A percentile compares a stretch with the other conserved stretches of the same genome.
Conservation (phyloP, 2,113 vertebrate species). For the Campylomormyrus tamandua region DNA sequence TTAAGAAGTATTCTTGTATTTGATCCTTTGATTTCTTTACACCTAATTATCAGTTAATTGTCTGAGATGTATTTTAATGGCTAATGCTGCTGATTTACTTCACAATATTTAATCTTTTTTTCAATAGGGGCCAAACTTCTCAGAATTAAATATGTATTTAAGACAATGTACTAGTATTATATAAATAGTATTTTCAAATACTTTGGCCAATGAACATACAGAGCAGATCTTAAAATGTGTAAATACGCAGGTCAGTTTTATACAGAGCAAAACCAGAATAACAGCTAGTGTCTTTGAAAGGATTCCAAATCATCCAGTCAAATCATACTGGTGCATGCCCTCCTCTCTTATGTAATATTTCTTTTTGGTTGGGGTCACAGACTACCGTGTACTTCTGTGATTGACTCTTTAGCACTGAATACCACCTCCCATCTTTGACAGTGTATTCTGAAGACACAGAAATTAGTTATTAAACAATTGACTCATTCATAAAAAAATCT, state of each 20-base stretch:
- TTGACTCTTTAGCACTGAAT: background rate
- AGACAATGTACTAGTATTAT: background rate
- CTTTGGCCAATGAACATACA: background rate
- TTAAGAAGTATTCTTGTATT: background rate
- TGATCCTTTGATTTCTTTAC: slow-evolving; percentile 4
- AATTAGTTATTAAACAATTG: background rate
- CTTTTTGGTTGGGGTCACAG: background rate
- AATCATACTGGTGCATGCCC: background rate
- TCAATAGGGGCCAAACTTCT: background rate
- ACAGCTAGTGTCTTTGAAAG: background rate
- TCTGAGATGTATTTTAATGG: background rate
- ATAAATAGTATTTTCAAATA: background rate
- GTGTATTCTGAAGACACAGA: background rate
- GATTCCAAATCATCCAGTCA: background rate
- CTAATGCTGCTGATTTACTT: background rate
- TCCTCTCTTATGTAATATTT: background rate
- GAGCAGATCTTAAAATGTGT: background rate
- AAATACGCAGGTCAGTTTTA: background rate
- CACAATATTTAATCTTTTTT: background rate
- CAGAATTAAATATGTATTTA: background rate
- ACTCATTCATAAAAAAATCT: background rate
- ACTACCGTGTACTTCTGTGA: background rate
- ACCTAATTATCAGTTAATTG: background rate
- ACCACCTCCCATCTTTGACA: background rate
- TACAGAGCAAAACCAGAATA: background rate